These are phyloP conservation scores for Luperina nickerlii DNA, from an alignment of 2,888 invertebrate species.

Conservation along the genomic window DNA sequence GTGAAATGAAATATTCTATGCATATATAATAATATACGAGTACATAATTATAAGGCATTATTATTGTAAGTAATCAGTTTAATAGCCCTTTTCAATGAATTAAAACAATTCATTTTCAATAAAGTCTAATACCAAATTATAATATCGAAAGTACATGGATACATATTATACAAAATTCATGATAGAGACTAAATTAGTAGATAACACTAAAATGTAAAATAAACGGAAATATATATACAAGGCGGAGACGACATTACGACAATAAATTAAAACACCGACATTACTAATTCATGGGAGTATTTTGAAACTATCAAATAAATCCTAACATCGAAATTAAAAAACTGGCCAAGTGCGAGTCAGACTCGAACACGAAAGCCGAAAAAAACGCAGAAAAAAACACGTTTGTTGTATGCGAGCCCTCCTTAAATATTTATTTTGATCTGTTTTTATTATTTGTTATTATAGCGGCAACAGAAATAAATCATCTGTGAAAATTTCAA, in stretches of 20 bases:
- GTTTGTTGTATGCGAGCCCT: too few relatives aligned
- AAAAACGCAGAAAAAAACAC: too few relatives aligned
- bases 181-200: neutral
- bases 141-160: constrained; percentile 8
- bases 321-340: neutral
- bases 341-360: too few relatives aligned
- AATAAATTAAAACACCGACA: neutral
- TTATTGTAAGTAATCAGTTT: constrained; percentile 16
- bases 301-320: neutral
- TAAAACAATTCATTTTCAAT: neutral
- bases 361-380: too few relatives aligned
- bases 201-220: neutral
- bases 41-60: neutral
- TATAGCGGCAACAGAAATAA: too few relatives aligned
- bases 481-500: too few relatives aligned
- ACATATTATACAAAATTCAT: neutral
- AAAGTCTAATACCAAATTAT: neutral
- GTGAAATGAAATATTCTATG: neutral
- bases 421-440: too few relatives aligned
- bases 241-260: neutral
- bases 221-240: neutral
- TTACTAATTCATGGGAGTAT: neutral
- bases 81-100: neutral
- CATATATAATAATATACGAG: too few relatives aligned
- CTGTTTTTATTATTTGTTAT: too few relatives aligned